Percentiles rank a stretch among this genome's conserved stretches.
Evolutionary conservation across 2,888 invertebrate species (phyloP).

Genomic region (Tholera decimalis): DNA sequence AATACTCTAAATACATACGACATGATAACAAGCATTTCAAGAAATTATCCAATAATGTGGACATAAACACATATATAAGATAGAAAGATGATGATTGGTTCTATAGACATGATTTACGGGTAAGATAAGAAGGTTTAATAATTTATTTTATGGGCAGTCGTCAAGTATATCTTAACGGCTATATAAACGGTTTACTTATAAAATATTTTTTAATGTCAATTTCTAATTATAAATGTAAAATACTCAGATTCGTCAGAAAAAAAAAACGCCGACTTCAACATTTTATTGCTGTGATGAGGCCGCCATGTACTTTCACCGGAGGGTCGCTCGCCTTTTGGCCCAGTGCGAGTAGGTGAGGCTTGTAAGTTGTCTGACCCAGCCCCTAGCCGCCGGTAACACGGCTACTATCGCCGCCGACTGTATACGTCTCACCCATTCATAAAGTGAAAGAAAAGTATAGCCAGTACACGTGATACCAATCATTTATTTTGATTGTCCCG

Average conservation of each 20-base stretch:
- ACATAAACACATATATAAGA: conserved; percentile 5
- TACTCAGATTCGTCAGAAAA: conserved; percentile 24
- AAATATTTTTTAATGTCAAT: conserved; percentile 22
- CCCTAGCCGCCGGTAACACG: conserved; percentile 59
- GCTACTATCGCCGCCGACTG: conserved; percentile 50
- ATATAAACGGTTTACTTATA: conserved; percentile 17
- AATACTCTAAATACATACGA: conserved; percentile 22
- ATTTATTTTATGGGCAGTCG: conserved; percentile 9
- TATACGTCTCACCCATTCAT: conserved; percentile 77
- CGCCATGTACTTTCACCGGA: conserved; percentile 87
- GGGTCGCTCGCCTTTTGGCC: conserved; percentile 83
- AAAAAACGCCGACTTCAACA: conserved; percentile 61
- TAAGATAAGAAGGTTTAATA: neutral
- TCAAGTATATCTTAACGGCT: conserved; percentile 14
- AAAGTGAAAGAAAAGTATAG: conserved; percentile 81
- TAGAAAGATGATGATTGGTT: conserved; percentile 6
- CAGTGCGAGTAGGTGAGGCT: conserved; percentile 76
- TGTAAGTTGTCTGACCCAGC: conserved; percentile 72
- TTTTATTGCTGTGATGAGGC: conserved; percentile 71
- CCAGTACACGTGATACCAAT: conserved; percentile 64
- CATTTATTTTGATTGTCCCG: conserved; percentile 68
- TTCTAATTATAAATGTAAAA: conserved; percentile 49
- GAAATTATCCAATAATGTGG: conserved; percentile 31
- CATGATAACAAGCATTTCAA: conserved; percentile 21
- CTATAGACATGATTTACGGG: neutral